These are phyloP conservation scores for Ophion ventricosus DNA, from an alignment of 2,888 invertebrate genomes.

Conservation along the genomic window DNA sequence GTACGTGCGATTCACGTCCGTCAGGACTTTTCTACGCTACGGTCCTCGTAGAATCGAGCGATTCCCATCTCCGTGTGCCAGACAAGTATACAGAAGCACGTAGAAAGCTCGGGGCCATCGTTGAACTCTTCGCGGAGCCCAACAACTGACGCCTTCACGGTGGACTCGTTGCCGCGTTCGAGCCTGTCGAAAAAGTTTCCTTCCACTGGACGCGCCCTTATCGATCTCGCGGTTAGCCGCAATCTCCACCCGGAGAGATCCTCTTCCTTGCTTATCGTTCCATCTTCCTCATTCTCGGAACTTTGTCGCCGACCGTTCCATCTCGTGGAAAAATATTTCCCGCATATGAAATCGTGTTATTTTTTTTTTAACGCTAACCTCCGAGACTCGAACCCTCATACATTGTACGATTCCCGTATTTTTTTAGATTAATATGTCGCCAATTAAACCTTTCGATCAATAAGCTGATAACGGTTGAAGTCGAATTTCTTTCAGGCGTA, in stretches of 20 bases:
- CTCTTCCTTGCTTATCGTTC: slow-evolving; percentile 30
- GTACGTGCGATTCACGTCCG: slow-evolving; percentile 19
- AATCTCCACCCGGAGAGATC: slow-evolving; percentile 45
- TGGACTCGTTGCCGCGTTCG: slow-evolving; percentile 54
- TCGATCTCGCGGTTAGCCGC: slow-evolving; percentile 60
- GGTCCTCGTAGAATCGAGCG: not conserved
- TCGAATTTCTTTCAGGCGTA: too few relatives aligned
- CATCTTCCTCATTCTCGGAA: not conserved
- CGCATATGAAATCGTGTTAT: not conserved
- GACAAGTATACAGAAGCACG: slow-evolving; percentile 14
- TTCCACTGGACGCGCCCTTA: slow-evolving; percentile 63
- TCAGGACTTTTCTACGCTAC: slow-evolving; percentile 18
- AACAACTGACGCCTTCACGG: slow-evolving; percentile 25
- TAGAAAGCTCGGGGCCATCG: slow-evolving; percentile 29
- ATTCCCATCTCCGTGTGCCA: slow-evolving; percentile 4
- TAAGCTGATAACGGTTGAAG: too few relatives aligned
- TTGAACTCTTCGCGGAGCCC: slow-evolving; percentile 57
- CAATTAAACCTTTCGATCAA: too few relatives aligned
- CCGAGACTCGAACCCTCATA: too few relatives aligned
- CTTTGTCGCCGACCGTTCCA: not conserved
- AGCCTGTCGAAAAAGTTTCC: slow-evolving; percentile 61
- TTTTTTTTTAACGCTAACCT: too few relatives aligned
- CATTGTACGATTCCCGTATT: too few relatives aligned
- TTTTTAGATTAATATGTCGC: too few relatives aligned
- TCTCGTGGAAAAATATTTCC: slow-evolving; percentile 17